phyloP scores from a whole-genome alignment of 2,888 invertebrate genomes.

The Drosophila borborema region DNA sequence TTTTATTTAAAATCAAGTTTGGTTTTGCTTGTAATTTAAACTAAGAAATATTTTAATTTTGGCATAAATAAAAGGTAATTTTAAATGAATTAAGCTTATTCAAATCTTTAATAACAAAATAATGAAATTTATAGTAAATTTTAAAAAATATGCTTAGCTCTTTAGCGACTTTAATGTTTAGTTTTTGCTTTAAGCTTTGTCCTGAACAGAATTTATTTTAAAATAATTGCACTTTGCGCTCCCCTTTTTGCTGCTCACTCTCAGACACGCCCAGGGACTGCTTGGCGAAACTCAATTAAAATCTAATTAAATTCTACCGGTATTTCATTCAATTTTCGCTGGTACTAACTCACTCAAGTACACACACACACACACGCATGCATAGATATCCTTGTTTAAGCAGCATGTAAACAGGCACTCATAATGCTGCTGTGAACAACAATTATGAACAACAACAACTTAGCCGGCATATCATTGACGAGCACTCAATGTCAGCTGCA shows the following conservation, averaged over 20 bases:
- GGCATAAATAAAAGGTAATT: no score
- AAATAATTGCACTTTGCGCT: background rate
- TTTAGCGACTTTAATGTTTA: background rate
- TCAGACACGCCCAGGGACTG: slow-evolving; percentile 8
- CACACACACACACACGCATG: slow-evolving; percentile 11
- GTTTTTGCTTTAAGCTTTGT: background rate
- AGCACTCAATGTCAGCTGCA: slow-evolving; percentile 78
- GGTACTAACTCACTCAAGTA: slow-evolving; percentile 3
- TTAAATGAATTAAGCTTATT: no score
- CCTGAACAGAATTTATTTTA: background rate
- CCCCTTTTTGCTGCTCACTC: background rate
- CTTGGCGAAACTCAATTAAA: slow-evolving; percentile 72
- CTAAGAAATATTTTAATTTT: no score
- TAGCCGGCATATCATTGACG: slow-evolving; percentile 77
- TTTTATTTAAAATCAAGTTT: no score
- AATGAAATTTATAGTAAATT: no score
- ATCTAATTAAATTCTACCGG: slow-evolving; percentile 77
- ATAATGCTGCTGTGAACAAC: slow-evolving; percentile 59
- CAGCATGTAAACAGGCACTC: slow-evolving; percentile 78
- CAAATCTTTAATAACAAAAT: no score
- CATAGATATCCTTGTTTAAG: slow-evolving; percentile 48
- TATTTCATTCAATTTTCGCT: slow-evolving; percentile 72
- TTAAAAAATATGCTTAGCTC: background rate
- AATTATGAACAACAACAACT: slow-evolving; percentile 60
- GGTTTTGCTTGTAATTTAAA: no score